A percentile compares a stretch with the other conserved stretches of the same genome.
Conservation (phyloP, 2,113 vertebrate species). For the Passerina amoena region DNA sequence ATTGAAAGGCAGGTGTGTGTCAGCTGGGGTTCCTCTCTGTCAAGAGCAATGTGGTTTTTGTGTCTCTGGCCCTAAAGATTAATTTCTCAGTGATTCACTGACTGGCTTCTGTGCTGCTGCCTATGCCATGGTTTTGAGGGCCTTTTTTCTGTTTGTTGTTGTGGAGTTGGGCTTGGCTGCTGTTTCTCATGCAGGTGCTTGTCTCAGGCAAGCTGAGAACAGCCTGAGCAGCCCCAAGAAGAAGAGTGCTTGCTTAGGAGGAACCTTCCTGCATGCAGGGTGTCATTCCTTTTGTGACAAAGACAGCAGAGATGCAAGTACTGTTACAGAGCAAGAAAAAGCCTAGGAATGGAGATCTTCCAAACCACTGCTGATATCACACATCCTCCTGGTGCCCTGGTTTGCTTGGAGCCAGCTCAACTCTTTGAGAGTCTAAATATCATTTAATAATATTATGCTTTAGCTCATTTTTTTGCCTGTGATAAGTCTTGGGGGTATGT, state of each 20-base stretch:
- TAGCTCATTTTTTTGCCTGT: not conserved
- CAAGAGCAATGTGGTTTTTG: accelerated
- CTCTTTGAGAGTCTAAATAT: not conserved
- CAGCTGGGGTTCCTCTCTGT: not conserved
- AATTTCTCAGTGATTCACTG: accelerated
- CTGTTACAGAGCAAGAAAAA: not conserved
- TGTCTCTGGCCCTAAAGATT: not conserved
- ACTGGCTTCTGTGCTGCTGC: not conserved
- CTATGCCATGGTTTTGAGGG: accelerated
- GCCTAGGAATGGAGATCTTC: accelerated
- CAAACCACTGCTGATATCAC: not conserved
- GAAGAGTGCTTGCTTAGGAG: not conserved
- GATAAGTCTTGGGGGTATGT: not conserved
- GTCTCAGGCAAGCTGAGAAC: not conserved
- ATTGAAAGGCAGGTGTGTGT: not conserved
- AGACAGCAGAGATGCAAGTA: not conserved
- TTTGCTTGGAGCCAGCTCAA: not conserved
- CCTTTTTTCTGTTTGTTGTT: not conserved
- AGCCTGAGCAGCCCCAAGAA: not conserved
- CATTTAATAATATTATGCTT: accelerated
- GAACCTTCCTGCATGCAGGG: accelerated
- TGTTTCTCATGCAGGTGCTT: not conserved
- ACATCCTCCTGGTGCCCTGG: not conserved
- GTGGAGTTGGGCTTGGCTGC: not conserved
- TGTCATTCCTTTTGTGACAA: not conserved